Conservation (phyloP, 2,888 invertebrate genomes). For the Apamea monoglypha region DNA sequence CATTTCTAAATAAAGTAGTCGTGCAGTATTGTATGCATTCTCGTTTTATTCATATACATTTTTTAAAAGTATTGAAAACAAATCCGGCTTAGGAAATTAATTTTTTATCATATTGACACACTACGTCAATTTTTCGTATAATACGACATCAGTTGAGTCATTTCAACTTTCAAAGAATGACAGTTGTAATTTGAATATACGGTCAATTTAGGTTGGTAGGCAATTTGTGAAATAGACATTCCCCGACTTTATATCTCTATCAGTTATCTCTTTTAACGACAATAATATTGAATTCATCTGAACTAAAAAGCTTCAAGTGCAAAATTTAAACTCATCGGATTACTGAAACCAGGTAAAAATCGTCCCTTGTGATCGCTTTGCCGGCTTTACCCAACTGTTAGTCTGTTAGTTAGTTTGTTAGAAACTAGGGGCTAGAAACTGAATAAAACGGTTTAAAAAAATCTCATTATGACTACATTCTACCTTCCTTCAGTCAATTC, state of each 20-base stretch:
- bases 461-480: background rate
- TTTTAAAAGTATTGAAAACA: background rate
- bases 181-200: background rate
- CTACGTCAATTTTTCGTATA: background rate
- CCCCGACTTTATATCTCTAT: background rate
- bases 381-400: background rate
- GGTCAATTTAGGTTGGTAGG: background rate
- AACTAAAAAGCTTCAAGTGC: background rate
- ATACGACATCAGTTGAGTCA: no score
- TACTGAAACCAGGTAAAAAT: background rate
- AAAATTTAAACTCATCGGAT: background rate
- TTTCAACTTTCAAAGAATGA: background rate
- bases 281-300: background rate
- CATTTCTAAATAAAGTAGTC: conserved; percentile 7
- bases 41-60: background rate
- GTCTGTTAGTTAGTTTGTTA: background rate
- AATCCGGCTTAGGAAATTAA: background rate
- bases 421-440: background rate
- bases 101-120: background rate
- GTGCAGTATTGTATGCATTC: background rate
- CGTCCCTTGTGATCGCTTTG: conserved; percentile 1
- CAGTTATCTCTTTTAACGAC: background rate
- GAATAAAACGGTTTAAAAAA: background rate
- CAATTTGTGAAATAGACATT: background rate
- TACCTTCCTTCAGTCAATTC: background rate